Evolutionary conservation across 2,888 invertebrate species (phyloP).

Genomic region (Sesia bembeciformis): DNA sequence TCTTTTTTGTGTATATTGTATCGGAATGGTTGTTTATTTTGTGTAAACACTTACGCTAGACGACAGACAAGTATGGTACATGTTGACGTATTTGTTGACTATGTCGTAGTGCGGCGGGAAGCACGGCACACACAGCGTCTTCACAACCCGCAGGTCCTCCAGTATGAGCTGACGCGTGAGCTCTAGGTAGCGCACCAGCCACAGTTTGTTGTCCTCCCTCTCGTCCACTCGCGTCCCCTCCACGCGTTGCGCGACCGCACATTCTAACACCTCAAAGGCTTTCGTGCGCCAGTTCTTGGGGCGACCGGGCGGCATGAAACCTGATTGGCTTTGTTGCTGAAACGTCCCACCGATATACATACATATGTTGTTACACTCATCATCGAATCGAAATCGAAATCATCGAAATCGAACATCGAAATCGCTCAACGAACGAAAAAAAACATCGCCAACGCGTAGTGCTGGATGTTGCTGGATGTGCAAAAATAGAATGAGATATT

Average conservation of each 20-base stretch:
- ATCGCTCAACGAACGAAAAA: too few relatives aligned
- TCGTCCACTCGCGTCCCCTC: constrained; percentile 97
- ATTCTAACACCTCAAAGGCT: constrained; percentile 87
- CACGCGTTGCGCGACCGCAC: constrained; percentile 86
- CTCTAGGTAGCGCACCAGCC: constrained; percentile 96
- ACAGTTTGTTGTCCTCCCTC: constrained; percentile 91
- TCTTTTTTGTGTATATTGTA: not conserved
- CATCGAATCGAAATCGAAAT: too few relatives aligned
- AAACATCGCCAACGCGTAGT: too few relatives aligned
- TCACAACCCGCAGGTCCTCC: constrained; percentile 93
- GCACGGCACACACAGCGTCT: constrained; percentile 91
- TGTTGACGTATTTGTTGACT: constrained; percentile 89
- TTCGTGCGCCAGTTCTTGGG: constrained; percentile 94
- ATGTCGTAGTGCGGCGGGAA: constrained; percentile 97
- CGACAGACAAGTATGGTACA: constrained; percentile 94
- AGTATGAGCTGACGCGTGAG: constrained; percentile 88
- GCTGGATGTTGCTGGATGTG: too few relatives aligned
- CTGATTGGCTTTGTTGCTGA: constrained; percentile 83
- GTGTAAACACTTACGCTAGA: constrained; percentile 76
- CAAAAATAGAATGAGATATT: too few relatives aligned
- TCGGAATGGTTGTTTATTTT: not conserved
- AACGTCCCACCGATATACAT: too few relatives aligned
- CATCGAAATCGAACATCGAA: too few relatives aligned
- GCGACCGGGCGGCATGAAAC: constrained; percentile 94
- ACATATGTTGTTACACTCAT: too few relatives aligned